Evolutionary conservation across 1,140 invertebrate genomes (phyloP), one percentile per base, ranked within the genome.

Genomic region (Aphis gossypii): DNA sequence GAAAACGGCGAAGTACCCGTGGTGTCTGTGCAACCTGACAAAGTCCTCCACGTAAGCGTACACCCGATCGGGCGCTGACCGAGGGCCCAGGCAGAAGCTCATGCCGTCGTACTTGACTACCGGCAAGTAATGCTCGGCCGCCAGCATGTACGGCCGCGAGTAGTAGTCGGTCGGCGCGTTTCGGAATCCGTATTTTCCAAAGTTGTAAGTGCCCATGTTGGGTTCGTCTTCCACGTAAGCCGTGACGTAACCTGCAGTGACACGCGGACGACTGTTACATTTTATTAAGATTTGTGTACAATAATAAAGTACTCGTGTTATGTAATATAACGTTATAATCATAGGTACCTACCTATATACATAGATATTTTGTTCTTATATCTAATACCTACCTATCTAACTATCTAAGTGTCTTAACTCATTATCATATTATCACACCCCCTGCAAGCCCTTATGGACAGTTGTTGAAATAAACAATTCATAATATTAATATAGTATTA

Each of bases 131-230:
- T 38, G 95, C 94, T 96, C 96, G 20, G 96, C 96, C 8, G 96
- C 96, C 84, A 97, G 94, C 94, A 97, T 96, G 95, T 97, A 98
- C 0, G 97, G 97, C 82, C 97, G 95, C 60, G 97, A 95, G 94
- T 98, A 98, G 94, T 98, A 98, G 95, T 98, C 97, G 0, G 97
- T 97, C 0, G 98, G 98, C 44, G 96, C 96, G 44, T 97, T 95
- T 20, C 96, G 95, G 95, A 99, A 99, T 2, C 98, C 98, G 82
- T 96, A 95, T 95, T 97, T 98, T 11, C 96, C 94, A 95, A 97
- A 98, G 95, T 98, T 98, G 94, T 98, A 99, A 0, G 97, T 97
- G 9, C 97, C 97, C 54, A 98, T 97, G 44, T 95, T 95, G 0
- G 97, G 96, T 9, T 96, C 96, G 95, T 99, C 98, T 96, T 99